Conservation (phyloP, 1,140 invertebrate species). For the Pogonus chalceus region DNA sequence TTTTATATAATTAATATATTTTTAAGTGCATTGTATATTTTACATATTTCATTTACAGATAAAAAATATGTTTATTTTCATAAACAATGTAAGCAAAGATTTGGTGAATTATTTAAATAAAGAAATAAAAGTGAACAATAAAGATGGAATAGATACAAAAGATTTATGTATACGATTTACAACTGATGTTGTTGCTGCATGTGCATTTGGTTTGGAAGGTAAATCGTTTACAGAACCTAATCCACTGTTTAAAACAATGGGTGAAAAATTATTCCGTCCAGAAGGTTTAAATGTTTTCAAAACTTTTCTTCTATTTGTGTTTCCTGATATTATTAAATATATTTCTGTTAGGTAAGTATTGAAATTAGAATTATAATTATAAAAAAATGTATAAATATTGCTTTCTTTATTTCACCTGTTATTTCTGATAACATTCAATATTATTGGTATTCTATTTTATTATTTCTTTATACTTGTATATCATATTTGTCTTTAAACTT, state of each 20-base stretch:
- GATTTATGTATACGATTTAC: constrained; percentile 35
- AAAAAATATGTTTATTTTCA: constrained; percentile 22
- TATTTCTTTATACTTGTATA: no score
- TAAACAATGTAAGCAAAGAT: constrained; percentile 22
- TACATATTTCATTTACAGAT: background rate
- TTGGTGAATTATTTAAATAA: constrained; percentile 23
- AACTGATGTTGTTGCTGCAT: constrained; percentile 39
- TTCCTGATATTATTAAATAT: no score
- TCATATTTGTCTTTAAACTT: no score
- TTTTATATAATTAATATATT: no score
- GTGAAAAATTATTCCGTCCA: constrained; percentile 10
- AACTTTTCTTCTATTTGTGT: no score
- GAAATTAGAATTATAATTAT: no score
- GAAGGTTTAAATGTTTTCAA: no score
- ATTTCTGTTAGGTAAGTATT: no score
- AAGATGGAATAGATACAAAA: constrained; percentile 25
- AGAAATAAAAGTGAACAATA: constrained; percentile 11
- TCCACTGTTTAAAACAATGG: constrained; percentile 25
- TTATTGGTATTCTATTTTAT: no score
- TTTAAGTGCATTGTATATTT: background rate
- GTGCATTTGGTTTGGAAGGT: constrained; percentile 37
- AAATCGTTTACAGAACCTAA: constrained; percentile 23
- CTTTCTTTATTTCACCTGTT: no score
- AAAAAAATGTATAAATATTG: no score
- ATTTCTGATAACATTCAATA: no score